Percentiles rank a stretch among this genome's conserved stretches.
Conservation (phyloP, 2,888 invertebrate species). For the Camponotus fellah region DNA sequence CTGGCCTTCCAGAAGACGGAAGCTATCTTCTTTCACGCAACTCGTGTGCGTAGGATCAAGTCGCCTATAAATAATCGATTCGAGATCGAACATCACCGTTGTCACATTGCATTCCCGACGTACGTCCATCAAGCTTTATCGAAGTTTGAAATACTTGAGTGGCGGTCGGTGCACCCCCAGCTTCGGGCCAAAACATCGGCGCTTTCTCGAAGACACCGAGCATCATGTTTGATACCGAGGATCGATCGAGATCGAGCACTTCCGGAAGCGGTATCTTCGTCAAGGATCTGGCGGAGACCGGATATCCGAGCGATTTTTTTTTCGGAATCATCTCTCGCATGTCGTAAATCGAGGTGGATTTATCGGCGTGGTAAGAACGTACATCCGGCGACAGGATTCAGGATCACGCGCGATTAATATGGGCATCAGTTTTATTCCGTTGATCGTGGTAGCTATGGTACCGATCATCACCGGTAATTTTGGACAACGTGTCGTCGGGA, state of each 20-base stretch:
- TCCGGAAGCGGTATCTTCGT: neutral
- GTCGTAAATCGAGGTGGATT: conserved; percentile 11
- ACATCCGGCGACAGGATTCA: conserved; percentile 13
- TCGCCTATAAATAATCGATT: too few relatives aligned
- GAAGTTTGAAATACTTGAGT: conserved; percentile 27
- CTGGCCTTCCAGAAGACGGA: too few relatives aligned
- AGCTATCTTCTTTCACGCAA: too few relatives aligned
- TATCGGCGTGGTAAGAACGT: neutral
- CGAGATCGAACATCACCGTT: too few relatives aligned
- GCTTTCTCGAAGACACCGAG: neutral
- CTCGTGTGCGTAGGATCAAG: too few relatives aligned
- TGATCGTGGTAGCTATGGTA: conserved; percentile 66
- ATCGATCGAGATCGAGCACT: conserved; percentile 20
- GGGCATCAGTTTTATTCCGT: conserved; percentile 60
- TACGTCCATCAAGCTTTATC: conserved; percentile 59
- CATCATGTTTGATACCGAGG: neutral
- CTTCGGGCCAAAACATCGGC: conserved; percentile 16
- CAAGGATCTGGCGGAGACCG: neutral
- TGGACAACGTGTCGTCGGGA: conserved; percentile 59
- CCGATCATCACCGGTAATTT: conserved; percentile 61
- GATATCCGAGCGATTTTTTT: conserved; percentile 11
- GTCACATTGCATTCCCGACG: conserved; percentile 72
- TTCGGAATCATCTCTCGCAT: neutral
- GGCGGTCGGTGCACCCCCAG: conserved; percentile 25
- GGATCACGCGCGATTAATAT: conserved; percentile 54